Conservation (phyloP, 2,888 invertebrate species). For the Saturnia pavonia region DNA sequence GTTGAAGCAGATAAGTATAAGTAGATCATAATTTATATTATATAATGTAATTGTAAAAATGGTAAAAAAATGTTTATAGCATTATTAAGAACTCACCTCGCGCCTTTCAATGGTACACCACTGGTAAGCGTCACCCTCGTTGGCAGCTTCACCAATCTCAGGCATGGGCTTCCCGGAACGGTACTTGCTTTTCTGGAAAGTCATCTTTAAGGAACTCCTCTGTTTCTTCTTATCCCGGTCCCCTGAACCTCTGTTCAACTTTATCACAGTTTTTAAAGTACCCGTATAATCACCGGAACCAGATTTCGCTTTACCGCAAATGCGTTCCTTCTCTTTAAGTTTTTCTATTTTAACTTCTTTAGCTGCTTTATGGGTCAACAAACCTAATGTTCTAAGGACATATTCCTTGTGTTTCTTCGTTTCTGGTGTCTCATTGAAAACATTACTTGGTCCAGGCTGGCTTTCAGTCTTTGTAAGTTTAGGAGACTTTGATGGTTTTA, state of each 20-base stretch:
- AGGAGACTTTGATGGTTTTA: conserved; percentile 25
- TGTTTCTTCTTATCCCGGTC: conserved; percentile 82
- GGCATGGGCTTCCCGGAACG: conserved; percentile 80
- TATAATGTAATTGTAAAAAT: too few species aligned
- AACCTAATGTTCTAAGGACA: conserved; percentile 87
- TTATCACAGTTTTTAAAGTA: conserved; percentile 92
- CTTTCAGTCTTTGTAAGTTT: conserved; percentile 34
- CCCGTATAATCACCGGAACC: conserved; percentile 86
- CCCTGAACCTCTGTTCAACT: conserved; percentile 83
- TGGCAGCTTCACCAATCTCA: conserved; percentile 60
- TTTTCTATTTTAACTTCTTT: conserved; percentile 85
- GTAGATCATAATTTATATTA: too few species aligned
- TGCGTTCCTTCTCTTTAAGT: conserved; percentile 74
- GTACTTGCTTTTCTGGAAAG: conserved; percentile 87
- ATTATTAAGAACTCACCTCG: conserved; percentile 77
- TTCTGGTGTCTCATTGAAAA: conserved; percentile 81
- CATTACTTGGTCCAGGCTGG: conserved; percentile 65
- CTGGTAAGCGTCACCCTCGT: conserved; percentile 80
- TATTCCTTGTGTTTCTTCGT: conserved; percentile 87
- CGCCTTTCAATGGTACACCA: conserved; percentile 82
- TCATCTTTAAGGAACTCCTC: conserved; percentile 89
- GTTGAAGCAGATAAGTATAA: too few species aligned
- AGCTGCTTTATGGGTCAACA: conserved; percentile 88
- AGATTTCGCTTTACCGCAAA: conserved; percentile 58
- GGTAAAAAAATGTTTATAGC: too few species aligned